Percentiles rank a stretch among this genome's conserved stretches.
These are phyloP conservation scores for Nyctereutes procyonoides DNA, from an alignment of 2,113 vertebrate species.

Conservation along the genomic window DNA sequence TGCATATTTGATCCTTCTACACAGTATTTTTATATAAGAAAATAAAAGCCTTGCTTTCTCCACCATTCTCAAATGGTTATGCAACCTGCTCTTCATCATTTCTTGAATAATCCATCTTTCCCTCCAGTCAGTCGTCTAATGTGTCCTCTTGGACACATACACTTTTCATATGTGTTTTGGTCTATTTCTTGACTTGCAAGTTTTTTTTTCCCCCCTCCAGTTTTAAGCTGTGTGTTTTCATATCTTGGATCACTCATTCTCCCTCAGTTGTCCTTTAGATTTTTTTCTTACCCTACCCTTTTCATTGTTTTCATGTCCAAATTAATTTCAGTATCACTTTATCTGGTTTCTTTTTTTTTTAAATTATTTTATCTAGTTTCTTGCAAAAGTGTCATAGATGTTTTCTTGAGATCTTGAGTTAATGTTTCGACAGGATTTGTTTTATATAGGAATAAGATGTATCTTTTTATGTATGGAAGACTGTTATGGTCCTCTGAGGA, in stretches of 20 bases:
- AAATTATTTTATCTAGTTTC: not conserved
- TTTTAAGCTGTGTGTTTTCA: not conserved
- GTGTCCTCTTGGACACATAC: not conserved
- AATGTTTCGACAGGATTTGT: constrained; percentile 1
- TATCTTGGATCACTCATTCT: not conserved
- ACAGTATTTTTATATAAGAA: not conserved
- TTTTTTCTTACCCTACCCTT: not conserved
- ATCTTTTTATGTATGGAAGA: not conserved
- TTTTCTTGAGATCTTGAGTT: not conserved
- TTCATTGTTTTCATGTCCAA: not conserved
- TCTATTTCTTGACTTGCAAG: not conserved
- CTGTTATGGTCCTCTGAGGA: not conserved
- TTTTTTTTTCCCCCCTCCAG: not conserved
- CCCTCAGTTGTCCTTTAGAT: not conserved
- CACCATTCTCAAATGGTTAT: not conserved
- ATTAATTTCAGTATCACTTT: not conserved
- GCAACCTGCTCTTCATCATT: not conserved
- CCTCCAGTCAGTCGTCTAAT: rapidly evolving
- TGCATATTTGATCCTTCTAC: not conserved
- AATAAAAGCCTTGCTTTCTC: not conserved
- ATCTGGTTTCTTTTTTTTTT: not conserved
- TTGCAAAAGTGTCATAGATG: not conserved
- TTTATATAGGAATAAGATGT: not conserved
- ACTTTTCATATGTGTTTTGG: not conserved
- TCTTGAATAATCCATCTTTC: too few relatives aligned